A percentile compares a stretch with the other conserved stretches of the same genome.
Evolutionary conservation across 2,888 invertebrate genomes (phyloP).

Genomic region (Agriopis aurantiaria): DNA sequence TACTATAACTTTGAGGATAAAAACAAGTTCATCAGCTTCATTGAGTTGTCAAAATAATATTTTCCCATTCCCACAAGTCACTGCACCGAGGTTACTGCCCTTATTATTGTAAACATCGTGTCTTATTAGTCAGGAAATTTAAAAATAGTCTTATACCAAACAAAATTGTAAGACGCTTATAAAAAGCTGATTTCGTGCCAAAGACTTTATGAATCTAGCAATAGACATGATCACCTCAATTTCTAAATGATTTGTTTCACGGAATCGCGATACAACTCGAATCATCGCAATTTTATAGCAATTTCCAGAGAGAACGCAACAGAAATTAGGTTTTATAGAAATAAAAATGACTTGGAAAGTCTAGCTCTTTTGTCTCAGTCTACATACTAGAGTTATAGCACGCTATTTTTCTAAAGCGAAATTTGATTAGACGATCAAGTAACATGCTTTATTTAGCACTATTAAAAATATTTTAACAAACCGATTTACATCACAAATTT

Average conservation of each 20-base stretch:
- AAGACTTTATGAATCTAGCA: slow-evolving; percentile 43
- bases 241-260: slow-evolving; percentile 36
- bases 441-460: background rate
- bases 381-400: slow-evolving; percentile 34
- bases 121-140: slow-evolving; percentile 58
- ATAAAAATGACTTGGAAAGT: slow-evolving; percentile 49
- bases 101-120: slow-evolving; percentile 61
- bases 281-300: slow-evolving; percentile 56
- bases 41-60: slow-evolving; percentile 35
- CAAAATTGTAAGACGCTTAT: slow-evolving; percentile 39
- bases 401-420: slow-evolving; percentile 26
- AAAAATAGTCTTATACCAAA: slow-evolving; percentile 57
- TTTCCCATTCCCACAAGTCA: slow-evolving; percentile 27
- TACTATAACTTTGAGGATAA: background rate
- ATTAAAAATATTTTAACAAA: background rate
- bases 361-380: slow-evolving; percentile 39
- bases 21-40: slow-evolving; percentile 27
- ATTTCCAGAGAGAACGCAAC: slow-evolving; percentile 45
- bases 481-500: too few species aligned
- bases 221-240: slow-evolving; percentile 23
- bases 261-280: slow-evolving; percentile 45
- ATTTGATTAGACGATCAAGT: background rate
- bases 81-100: slow-evolving; percentile 62
- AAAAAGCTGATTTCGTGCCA: slow-evolving; percentile 48
- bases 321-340: slow-evolving; percentile 47